Evolutionary conservation across 2,888 invertebrate genomes (phyloP), one percentile per base, ranked within the genome.

Genomic region (Anodontia alba): DNA sequence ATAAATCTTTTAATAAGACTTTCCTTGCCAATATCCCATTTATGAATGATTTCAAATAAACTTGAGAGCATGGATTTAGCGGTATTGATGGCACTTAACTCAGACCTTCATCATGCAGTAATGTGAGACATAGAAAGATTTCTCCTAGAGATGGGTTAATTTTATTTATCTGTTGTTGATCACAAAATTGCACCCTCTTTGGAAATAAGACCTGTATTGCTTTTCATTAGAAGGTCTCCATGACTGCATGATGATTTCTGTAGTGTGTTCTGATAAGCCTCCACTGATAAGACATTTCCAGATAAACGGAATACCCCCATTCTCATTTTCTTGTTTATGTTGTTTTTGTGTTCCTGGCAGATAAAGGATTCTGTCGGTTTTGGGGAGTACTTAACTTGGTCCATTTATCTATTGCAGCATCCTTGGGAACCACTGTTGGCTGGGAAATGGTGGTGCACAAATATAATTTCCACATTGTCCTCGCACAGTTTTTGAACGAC

Each of bases 221-320:
- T 43, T 69, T 26, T 2, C 26, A 23, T 43, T 69, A 20, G 69
- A 43, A 29, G 38, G 43, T n/a, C n/a, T n/a, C n/a, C n/a, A n/a
- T n/a, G n/a, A n/a, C n/a, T n/a, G n/a, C n/a, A n/a, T n/a, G n/a
- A 69, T 69, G 29, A 69, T 69, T 8, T 69, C 46, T 42, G 69
- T 26, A 23, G 26, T 42, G 38, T 38, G 26, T 17, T 69, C 26
- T 43, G 43, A 69, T 43, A 69, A 31, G 3, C 43, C 43, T 43
- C n/a, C 23, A 42, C 43, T 12, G 15, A 17, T n/a, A 5, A 69
- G 43, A 15, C 23, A 29, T 43, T 43, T 29, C 69, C n/a, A n/a
- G n/a, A n/a, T n/a, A n/a, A n/a, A n/a, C n/a, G n/a, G n/a, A n/a
- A n/a, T n/a, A n/a, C n/a, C 46, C 26, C 69, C 17, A 69, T 43